phyloP scores from a whole-genome alignment of 2,888 invertebrate genomes.

The Andrena camellia region DNA sequence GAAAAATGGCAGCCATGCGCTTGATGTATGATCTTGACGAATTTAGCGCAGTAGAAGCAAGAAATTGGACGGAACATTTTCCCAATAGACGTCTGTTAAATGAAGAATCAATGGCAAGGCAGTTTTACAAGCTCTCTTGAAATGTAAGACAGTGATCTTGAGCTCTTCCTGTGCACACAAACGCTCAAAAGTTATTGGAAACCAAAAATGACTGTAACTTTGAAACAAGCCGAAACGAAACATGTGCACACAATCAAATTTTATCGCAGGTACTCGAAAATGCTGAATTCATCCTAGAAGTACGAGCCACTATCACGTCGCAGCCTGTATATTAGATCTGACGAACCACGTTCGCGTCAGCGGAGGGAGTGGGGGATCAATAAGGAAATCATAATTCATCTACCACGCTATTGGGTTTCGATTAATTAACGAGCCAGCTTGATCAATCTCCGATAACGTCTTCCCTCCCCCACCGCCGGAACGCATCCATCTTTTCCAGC shows the following conservation, averaged over 20 bases:
- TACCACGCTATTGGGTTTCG: slow-evolving; percentile 42
- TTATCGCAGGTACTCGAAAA: neutral
- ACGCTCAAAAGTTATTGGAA: neutral
- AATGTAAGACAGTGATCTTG: neutral
- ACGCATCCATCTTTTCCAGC: slow-evolving; percentile 10
- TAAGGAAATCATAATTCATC: slow-evolving; percentile 54
- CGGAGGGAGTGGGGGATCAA: slow-evolving; percentile 20
- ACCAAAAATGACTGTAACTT: no score
- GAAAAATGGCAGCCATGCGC: no score
- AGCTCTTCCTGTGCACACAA: neutral
- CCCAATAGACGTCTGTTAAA: neutral
- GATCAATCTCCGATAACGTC: neutral
- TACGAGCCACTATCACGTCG: neutral
- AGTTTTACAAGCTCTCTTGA: neutral
- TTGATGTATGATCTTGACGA: no score
- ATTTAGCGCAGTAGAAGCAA: no score
- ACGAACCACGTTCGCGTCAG: neutral
- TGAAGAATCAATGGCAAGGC: neutral
- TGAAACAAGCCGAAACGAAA: no score
- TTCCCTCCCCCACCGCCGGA: slow-evolving; percentile 1
- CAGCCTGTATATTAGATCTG: neutral
- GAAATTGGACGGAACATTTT: no score
- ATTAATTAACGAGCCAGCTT: slow-evolving; percentile 49
- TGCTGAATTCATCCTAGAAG: neutral
- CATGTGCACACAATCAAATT: neutral